Percentiles rank a stretch among this genome's conserved stretches.
These are phyloP conservation scores for Seriola rivoliana DNA, from an alignment of 2,113 vertebrate species.

Conservation along the genomic window DNA sequence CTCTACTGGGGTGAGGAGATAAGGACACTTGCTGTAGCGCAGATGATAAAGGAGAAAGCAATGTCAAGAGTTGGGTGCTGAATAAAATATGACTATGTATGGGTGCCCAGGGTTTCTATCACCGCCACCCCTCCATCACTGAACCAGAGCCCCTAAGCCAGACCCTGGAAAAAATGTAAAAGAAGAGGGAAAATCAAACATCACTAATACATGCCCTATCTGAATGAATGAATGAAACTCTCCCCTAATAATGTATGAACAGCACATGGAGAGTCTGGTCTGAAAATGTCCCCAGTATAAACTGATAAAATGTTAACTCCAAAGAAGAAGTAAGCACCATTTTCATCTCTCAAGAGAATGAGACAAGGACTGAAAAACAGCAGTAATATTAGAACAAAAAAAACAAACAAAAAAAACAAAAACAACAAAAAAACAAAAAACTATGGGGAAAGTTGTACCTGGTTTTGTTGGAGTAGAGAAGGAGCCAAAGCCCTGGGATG, in stretches of 20 bases:
- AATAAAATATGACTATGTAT: constrained; percentile 17
- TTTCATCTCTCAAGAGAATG: not conserved
- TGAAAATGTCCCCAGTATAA: constrained; percentile 26
- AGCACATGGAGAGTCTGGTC: not conserved
- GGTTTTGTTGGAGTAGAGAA: constrained; percentile 90
- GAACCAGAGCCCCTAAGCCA: not conserved
- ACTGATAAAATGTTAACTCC: not conserved
- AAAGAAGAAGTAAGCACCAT: not conserved
- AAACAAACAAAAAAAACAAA: not conserved
- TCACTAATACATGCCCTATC: not conserved
- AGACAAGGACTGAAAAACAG: not conserved
- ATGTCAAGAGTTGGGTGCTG: constrained; percentile 43
- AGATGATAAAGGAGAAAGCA: constrained; percentile 41
- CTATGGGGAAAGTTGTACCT: constrained; percentile 78
- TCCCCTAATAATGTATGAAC: not conserved
- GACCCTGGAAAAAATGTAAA: not conserved
- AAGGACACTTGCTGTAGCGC: constrained; percentile 11
- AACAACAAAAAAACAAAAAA: not conserved
- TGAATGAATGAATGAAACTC: not conserved
- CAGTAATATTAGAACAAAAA: not conserved
- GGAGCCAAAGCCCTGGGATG: constrained; percentile 94
- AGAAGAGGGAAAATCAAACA: not conserved
- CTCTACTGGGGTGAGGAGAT: constrained; percentile 48
- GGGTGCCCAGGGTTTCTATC: not conserved
- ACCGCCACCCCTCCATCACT: constrained; percentile 2